Conservation (phyloP, 2,888 invertebrate genomes). For the Odontocolon sp. region DNA sequence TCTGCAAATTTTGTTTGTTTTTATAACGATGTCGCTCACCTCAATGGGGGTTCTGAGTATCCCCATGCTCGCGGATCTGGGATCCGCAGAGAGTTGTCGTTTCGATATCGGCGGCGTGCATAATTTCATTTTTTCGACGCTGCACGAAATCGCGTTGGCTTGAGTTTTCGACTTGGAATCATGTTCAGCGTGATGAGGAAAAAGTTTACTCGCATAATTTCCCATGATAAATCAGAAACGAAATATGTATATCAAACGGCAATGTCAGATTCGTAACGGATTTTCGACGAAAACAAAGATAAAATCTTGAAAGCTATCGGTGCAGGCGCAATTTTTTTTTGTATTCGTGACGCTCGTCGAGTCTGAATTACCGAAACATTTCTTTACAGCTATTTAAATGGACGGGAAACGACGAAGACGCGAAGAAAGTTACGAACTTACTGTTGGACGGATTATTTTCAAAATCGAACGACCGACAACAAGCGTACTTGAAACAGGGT, state of each 20-base stretch:
- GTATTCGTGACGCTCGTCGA: neutral
- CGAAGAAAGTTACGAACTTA: neutral
- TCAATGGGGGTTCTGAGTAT: slow-evolving; percentile 72
- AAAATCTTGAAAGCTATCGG: neutral
- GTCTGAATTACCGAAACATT: neutral
- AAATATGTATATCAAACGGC: neutral
- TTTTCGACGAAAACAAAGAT: neutral
- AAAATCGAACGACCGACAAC: slow-evolving; percentile 33
- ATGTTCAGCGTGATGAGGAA: slow-evolving; percentile 57
- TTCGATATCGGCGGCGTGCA: slow-evolving; percentile 66
- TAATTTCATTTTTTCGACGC: slow-evolving; percentile 45
- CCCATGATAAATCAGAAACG: slow-evolving; percentile 64
- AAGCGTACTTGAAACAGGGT: slow-evolving; percentile 6
- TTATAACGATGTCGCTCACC: slow-evolving; percentile 59
- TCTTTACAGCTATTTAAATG: neutral
- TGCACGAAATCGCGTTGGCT: neutral
- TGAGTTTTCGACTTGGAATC: slow-evolving; percentile 51
- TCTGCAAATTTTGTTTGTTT: too few species aligned
- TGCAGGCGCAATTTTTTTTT: neutral
- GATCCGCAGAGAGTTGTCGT: slow-evolving; percentile 65
- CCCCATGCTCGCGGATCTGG: slow-evolving; percentile 71
- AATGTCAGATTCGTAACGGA: slow-evolving; percentile 35
- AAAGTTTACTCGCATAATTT: slow-evolving; percentile 67
- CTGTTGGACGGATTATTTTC: slow-evolving; percentile 38
- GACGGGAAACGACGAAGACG: neutral